phyloP scores from a whole-genome alignment of 2,888 invertebrate genomes.

The Apoda limacodes region DNA sequence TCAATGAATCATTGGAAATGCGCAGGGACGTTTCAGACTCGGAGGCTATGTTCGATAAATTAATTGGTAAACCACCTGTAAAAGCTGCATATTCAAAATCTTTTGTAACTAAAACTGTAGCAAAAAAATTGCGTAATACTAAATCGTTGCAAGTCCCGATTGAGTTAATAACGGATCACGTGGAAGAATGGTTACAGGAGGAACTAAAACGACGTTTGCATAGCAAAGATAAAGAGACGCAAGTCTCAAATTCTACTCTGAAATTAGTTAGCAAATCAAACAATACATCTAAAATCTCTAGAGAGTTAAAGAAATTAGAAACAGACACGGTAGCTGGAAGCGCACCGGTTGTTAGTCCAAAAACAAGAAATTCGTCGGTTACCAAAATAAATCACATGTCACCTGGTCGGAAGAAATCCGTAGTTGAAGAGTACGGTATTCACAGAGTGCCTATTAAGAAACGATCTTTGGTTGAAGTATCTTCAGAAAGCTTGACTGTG shows the following conservation, averaged over 20 bases:
- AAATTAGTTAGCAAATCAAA: conserved; percentile 10
- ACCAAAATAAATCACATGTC: conserved; percentile 4
- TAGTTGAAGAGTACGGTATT: conserved; percentile 29
- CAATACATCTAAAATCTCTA: conserved; percentile 18
- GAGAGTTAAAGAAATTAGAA: conserved; percentile 33
- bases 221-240: no score
- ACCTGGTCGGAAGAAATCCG: conserved; percentile 22
- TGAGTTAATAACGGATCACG: conserved; percentile 28
- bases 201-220: conserved; percentile 29
- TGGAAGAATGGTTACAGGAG: conserved; percentile 39
- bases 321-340: conserved; percentile 36
- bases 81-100: conserved; percentile 40
- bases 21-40: conserved; percentile 16
- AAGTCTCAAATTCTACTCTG: no score
- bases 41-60: conserved; percentile 29
- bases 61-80: conserved; percentile 34
- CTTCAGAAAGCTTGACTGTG: conserved; percentile 1
- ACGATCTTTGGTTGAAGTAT: conserved; percentile 28
- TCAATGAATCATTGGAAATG: conserved; percentile 28
- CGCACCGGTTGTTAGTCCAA: conserved; percentile 23
- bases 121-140: conserved; percentile 18
- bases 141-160: conserved; percentile 32
- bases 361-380: conserved; percentile 25
- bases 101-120: conserved; percentile 22
- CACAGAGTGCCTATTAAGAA: conserved; percentile 46